Evolutionary conservation across 1,140 invertebrate species (phyloP).

Genomic region (Maniola jurtina): DNA sequence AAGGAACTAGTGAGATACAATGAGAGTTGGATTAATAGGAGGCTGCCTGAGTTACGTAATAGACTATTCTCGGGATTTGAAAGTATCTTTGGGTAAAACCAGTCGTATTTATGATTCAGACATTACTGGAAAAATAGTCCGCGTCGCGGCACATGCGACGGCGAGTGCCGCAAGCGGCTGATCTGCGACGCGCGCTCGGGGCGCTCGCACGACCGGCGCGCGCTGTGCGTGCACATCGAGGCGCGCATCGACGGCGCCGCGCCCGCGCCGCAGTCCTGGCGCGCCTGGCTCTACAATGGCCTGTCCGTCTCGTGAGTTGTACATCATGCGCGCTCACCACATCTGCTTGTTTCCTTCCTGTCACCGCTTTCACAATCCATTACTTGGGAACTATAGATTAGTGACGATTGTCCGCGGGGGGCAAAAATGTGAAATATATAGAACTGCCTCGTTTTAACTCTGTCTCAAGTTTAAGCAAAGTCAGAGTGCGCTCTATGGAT

Average conservation of each 20-base stretch:
- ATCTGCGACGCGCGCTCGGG: conserved; percentile 92
- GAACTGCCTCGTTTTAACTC: no score
- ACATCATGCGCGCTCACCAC: conserved; percentile 17
- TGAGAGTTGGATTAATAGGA: no score
- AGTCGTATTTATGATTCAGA: conserved; percentile 68
- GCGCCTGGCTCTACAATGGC: conserved; percentile 91
- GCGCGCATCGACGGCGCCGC: conserved; percentile 85
- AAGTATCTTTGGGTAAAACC: not conserved
- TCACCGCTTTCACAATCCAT: conserved; percentile 1
- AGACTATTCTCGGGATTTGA: no score
- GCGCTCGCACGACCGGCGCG: conserved; percentile 90
- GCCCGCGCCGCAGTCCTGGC: conserved; percentile 86
- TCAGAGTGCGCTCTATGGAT: no score
- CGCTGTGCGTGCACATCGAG: conserved; percentile 89
- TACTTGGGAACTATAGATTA: not conserved
- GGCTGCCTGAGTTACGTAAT: no score
- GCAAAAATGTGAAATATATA: no score
- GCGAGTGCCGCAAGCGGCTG: conserved; percentile 90
- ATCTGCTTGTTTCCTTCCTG: conserved; percentile 9
- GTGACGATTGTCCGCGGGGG: no score
- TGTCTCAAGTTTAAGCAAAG: no score
- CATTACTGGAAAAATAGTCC: conserved; percentile 94
- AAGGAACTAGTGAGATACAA: no score
- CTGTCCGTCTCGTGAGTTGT: conserved; percentile 90
- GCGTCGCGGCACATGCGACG: conserved; percentile 87